phyloP scores from a whole-genome alignment of 1,140 invertebrate genomes.

The Calliphora vicina region DNA sequence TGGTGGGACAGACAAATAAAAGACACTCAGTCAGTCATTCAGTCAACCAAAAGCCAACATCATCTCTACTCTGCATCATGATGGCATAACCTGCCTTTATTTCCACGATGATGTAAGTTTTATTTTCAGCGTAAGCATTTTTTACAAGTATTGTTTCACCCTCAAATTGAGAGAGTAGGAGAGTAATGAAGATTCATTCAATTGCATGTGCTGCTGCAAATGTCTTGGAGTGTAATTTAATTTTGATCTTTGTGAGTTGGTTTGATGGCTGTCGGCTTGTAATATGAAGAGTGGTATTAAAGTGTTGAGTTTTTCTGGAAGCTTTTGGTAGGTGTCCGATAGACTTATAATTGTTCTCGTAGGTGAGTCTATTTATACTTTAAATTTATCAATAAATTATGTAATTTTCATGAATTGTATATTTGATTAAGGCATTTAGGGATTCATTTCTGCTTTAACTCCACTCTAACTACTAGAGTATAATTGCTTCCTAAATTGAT shows the following conservation, averaged over 20 bases:
- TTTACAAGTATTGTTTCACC: neutral
- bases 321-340: slow-evolving; percentile 4
- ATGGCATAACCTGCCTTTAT: slow-evolving; percentile 26
- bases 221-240: neutral
- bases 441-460: too few species aligned
- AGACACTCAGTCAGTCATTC: slow-evolving; percentile 11
- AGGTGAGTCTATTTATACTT: neutral
- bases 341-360: neutral
- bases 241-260: neutral
- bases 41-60: neutral
- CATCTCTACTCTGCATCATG: neutral
- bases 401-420: too few species aligned
- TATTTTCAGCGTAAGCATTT: neutral
- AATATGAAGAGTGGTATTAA: neutral
- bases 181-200: neutral
- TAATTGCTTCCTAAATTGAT: too few species aligned
- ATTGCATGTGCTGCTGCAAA: neutral
- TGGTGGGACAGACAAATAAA: neutral
- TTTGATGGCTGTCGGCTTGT: neutral
- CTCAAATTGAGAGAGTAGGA: neutral
- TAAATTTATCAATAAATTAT: too few species aligned
- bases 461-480: too few species aligned
- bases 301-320: slow-evolving; percentile 33
- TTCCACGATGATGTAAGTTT: slow-evolving; percentile 27
- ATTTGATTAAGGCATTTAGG: too few species aligned